phyloP scores from a whole-genome alignment of 2,888 invertebrate species.

The Eupeodes luniger region DNA sequence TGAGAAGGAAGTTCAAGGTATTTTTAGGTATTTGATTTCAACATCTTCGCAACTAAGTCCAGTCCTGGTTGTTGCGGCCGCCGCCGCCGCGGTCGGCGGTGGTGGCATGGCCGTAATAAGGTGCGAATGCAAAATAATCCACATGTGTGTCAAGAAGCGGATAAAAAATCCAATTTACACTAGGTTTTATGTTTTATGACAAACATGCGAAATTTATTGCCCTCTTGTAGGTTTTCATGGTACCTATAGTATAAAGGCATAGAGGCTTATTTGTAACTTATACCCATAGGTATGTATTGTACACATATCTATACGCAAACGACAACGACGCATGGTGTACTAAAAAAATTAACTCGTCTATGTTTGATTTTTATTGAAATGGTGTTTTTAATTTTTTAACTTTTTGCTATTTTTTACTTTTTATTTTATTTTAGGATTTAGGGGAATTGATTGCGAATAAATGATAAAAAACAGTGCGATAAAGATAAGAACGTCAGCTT shows the following conservation, averaged over 20 bases:
- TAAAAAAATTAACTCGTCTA: conserved; percentile 48
- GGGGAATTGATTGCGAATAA: conserved; percentile 55
- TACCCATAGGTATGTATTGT: background rate
- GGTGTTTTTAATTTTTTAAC: background rate
- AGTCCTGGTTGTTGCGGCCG: background rate
- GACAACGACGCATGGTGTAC: background rate
- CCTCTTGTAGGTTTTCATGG: conserved; percentile 49
- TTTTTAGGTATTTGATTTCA: background rate
- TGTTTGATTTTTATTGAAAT: conserved; percentile 69
- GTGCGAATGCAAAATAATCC: conserved; percentile 71
- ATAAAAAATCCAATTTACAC: conserved; percentile 69
- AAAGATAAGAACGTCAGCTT: conserved; percentile 37
- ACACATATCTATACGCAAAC: background rate
- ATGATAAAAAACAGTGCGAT: conserved; percentile 41
- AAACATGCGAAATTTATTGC: conserved; percentile 70
- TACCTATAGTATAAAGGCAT: background rate
- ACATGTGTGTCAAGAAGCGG: conserved; percentile 59
- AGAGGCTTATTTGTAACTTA: too few relatives aligned
- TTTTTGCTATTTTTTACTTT: conserved; percentile 3
- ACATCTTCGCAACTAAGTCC: background rate
- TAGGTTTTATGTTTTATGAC: conserved; percentile 71
- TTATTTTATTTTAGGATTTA: conserved; percentile 43
- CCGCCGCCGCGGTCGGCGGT: background rate
- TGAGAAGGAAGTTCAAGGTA: too few relatives aligned
- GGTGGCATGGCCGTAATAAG: conserved; percentile 59